Conservation (phyloP, 2,888 invertebrate genomes). For the Ormia ochracea region DNA sequence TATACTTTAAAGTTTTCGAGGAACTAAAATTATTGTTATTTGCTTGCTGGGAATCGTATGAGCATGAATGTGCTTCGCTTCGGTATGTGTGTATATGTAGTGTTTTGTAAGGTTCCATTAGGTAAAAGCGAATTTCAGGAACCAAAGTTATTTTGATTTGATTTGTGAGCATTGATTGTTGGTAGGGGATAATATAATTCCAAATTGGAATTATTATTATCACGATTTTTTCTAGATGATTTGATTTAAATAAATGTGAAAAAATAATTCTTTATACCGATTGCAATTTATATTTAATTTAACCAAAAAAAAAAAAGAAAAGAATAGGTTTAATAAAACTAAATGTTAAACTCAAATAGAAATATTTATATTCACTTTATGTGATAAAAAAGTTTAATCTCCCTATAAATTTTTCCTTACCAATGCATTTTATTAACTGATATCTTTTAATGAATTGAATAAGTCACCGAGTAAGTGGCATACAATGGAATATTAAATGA, state of each 20-base stretch:
- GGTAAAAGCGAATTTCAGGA: constrained; percentile 38
- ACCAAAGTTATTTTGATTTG: constrained; percentile 54
- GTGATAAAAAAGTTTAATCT: too few relatives aligned
- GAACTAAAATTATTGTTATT: background rate
- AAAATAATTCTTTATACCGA: background rate
- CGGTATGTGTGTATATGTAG: constrained; percentile 20
- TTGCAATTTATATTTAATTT: background rate
- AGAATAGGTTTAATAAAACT: background rate
- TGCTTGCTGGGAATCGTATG: background rate
- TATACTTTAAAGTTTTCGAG: too few relatives aligned
- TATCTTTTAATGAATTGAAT: too few relatives aligned
- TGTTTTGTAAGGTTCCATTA: constrained; percentile 51
- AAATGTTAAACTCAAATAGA: background rate
- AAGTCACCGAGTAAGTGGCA: too few relatives aligned
- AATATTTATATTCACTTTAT: too few relatives aligned
- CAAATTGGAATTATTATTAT: constrained; percentile 19
- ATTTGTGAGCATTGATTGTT: constrained; percentile 55
- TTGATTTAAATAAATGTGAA: constrained; percentile 7
- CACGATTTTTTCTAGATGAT: constrained; percentile 12
- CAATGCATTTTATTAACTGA: too few relatives aligned
- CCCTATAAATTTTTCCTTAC: too few relatives aligned
- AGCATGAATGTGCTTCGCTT: background rate
- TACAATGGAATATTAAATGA: too few relatives aligned
- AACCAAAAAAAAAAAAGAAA: background rate
- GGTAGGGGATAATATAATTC: constrained; percentile 25